Evolutionary conservation across 2,888 invertebrate species (phyloP), one percentile per base, ranked within the genome.

Genomic region (Anthoptus insignis): DNA sequence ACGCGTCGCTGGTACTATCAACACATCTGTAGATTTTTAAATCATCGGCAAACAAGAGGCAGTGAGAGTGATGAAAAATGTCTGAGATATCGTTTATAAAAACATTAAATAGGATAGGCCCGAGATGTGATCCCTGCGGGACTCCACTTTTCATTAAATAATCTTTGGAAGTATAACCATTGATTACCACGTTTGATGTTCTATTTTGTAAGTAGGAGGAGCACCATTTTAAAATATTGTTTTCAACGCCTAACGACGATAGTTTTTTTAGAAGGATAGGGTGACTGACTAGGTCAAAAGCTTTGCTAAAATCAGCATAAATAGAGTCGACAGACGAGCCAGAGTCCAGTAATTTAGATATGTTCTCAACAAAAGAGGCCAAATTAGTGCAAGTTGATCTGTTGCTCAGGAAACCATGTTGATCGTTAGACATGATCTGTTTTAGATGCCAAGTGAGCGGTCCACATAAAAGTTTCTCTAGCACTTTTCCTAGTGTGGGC

Each of bases 121-220:
- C 52, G 1, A 59, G 6, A 50, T 37, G 59, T 1, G 59, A 59
- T 16, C 59, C 59, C 11, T 59, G 59, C 8, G 59, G 59, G 16
- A 50, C 59, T 2, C 50, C 52, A 29, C 39, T 42, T 19, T n/a
- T 29, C 42, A 52, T 21, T 2, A 14, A 13, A 19, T 29, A 52
- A 5, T n/a, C 14, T 2, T 13, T 14, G 14, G 52, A 52, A 14
- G n/a, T 42, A 4, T 19, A 19, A 1, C 52, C 52, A 29, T 60
- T 52, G 1, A 52, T 6, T 2, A 52, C 52, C 0, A 52, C 52
- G n/a, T 3, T 19, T 19, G 21, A 8, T 8, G 42, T 8, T 42
- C 42, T n/a, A 9, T 42, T 9, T 16, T 1, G 14, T 5, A 59
- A n/a, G 16, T 59, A 59, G 5, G 59, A 59, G 13, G 8, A 13